These are phyloP conservation scores for Drosophila rellima DNA, from an alignment of 2,888 invertebrate species.

Conservation along the genomic window DNA sequence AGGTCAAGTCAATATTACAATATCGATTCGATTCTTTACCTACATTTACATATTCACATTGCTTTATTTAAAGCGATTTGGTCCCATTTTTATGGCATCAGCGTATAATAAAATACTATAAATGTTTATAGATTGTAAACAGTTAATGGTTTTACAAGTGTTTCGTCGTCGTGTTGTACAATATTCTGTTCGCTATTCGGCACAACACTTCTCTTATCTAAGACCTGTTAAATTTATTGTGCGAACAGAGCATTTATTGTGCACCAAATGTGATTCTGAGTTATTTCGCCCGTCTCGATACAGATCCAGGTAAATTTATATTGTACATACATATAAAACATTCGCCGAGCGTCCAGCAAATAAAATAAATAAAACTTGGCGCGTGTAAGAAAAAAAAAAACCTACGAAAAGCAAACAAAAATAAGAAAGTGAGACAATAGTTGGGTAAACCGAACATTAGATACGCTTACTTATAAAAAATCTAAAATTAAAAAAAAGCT, in stretches of 20 bases:
- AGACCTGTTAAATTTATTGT: slow-evolving; percentile 71
- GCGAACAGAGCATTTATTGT: slow-evolving; percentile 32
- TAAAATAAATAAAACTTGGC: slow-evolving; percentile 63
- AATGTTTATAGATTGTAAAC: slow-evolving; percentile 64
- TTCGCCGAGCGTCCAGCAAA: slow-evolving; percentile 69
- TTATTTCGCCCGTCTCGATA: slow-evolving; percentile 57
- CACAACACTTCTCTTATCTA: slow-evolving; percentile 68
- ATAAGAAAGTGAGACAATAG: neutral
- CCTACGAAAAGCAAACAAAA: slow-evolving; percentile 19
- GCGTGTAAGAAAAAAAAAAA: slow-evolving; percentile 46
- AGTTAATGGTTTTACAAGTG: slow-evolving; percentile 61
- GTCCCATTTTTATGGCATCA: slow-evolving; percentile 12
- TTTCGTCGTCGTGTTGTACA: slow-evolving; percentile 28
- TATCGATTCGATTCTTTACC: neutral
- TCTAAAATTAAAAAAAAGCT: neutral
- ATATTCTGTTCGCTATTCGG: slow-evolving; percentile 40
- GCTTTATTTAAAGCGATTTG: slow-evolving; percentile 12
- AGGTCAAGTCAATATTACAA: neutral
- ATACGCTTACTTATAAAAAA: slow-evolving; percentile 1
- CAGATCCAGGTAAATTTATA: slow-evolving; percentile 66
- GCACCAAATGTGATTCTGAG: slow-evolving; percentile 60
- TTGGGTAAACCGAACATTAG: neutral
- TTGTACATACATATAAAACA: slow-evolving; percentile 45
- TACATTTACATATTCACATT: slow-evolving; percentile 6
- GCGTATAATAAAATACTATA: slow-evolving; percentile 28